Evolutionary conservation across 2,797 vertebrate genomes (phyloP).

Genomic region (Margarornis squamiger): DNA sequence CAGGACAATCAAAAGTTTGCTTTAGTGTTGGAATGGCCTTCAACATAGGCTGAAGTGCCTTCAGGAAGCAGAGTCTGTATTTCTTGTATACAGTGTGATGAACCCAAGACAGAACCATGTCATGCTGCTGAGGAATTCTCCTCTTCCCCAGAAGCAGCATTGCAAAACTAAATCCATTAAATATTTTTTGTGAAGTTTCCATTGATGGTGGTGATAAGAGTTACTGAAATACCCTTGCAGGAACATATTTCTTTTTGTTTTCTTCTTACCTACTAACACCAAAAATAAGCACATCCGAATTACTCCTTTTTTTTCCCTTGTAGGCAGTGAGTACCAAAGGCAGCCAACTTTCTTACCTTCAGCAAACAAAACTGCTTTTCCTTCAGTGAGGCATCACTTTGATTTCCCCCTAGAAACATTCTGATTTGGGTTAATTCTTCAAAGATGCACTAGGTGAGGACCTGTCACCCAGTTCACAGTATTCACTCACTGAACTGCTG

Average conservation of each 20-base stretch:
- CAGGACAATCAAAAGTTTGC: neutral
- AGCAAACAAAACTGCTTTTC: neutral
- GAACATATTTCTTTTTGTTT: neutral
- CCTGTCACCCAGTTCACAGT: fast-evolving
- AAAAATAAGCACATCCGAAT: neutral
- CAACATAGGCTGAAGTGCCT: neutral
- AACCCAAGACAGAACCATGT: neutral
- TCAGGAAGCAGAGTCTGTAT: neutral
- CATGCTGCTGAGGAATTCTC: neutral
- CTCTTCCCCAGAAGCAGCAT: neutral
- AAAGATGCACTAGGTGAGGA: neutral
- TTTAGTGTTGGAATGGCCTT: neutral
- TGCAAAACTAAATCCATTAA: neutral
- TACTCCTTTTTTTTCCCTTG: neutral
- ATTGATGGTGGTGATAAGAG: neutral
- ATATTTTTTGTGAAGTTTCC: neutral
- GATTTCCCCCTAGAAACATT: neutral
- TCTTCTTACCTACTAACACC: neutral
- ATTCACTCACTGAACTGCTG: neutral
- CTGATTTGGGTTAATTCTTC: neutral
- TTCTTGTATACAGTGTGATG: neutral
- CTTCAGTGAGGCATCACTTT: neutral
- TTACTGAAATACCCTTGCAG: neutral
- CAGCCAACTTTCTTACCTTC: neutral
- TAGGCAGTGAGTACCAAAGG: neutral